Percentiles rank a stretch among this genome's conserved stretches.
phyloP scores from a whole-genome alignment of 2,797 vertebrate species.

The Chloroceryle inda region DNA sequence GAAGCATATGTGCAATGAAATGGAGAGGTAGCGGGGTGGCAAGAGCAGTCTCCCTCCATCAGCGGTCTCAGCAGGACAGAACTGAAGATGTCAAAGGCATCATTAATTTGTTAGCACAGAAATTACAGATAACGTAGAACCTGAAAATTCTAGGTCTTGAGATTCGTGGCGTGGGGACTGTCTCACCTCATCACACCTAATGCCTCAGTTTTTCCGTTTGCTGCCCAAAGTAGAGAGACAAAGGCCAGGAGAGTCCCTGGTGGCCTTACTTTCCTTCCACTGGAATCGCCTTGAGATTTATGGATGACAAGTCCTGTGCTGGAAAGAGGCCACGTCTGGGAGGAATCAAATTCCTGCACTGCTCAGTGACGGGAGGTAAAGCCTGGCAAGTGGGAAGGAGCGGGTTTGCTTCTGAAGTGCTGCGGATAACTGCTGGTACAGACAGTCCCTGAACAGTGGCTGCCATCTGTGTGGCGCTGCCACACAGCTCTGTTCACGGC shows the following conservation, averaged over 20 bases:
- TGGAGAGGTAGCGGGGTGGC: neutral
- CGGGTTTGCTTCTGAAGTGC: neutral
- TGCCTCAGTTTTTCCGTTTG: neutral
- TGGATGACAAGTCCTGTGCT: neutral
- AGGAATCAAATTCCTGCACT: rapidly evolving
- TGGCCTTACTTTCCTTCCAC: neutral
- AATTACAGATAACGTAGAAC: neutral
- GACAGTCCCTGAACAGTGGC: neutral
- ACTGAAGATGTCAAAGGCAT: neutral
- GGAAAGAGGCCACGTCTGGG: neutral
- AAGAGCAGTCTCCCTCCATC: neutral
- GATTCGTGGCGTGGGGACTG: rapidly evolving
- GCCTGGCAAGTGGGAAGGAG: neutral
- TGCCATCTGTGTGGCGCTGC: rapidly evolving
- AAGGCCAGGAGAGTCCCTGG: neutral
- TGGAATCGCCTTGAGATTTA: neutral
- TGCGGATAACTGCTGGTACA: rapidly evolving
- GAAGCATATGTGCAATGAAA: neutral
- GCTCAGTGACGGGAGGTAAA: rapidly evolving
- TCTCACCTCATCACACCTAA: neutral
- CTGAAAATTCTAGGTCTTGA: neutral
- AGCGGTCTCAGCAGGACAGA: neutral
- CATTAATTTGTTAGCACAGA: neutral
- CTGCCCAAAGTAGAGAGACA: neutral
- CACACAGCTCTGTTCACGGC: rapidly evolving